Conservation (phyloP, 1,140 invertebrate genomes). For the Lutraria rhynchaena region DNA sequence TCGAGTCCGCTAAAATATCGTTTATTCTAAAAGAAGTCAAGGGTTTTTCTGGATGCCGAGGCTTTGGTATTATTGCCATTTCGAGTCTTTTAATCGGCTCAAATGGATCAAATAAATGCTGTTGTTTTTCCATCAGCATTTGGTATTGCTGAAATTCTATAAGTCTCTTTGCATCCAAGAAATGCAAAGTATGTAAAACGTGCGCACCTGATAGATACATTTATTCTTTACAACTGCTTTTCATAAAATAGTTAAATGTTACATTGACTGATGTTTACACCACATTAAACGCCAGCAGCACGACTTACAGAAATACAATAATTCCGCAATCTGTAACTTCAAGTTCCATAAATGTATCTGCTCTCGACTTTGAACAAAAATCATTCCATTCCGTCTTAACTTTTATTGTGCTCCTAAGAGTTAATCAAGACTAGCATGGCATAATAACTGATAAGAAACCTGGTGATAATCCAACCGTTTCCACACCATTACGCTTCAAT, state of each 20-base stretch:
- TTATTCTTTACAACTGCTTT: too few relatives aligned
- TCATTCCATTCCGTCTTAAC: too few relatives aligned
- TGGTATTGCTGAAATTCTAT: slow-evolving; percentile 39
- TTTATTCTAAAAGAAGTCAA: slow-evolving; percentile 48
- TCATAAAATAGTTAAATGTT: too few relatives aligned
- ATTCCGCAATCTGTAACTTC: too few relatives aligned
- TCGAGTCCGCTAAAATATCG: slow-evolving; percentile 37
- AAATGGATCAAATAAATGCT: slow-evolving; percentile 14
- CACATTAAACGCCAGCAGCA: too few relatives aligned
- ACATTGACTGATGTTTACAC: too few relatives aligned
- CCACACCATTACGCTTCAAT: slow-evolving; percentile 15
- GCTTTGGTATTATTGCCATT: background rate
- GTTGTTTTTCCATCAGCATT: slow-evolving; percentile 42
- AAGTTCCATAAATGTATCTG: too few relatives aligned
- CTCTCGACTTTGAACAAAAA: too few relatives aligned
- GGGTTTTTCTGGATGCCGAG: slow-evolving; percentile 18
- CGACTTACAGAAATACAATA: too few relatives aligned
- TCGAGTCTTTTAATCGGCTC: slow-evolving; percentile 8
- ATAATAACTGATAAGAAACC: background rate
- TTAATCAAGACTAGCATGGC: too few relatives aligned
- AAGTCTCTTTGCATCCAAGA: slow-evolving; percentile 26
- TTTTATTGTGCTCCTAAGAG: too few relatives aligned
- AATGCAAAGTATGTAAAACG: slow-evolving; percentile 23
- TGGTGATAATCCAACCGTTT: background rate
- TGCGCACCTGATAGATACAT: slow-evolving; percentile 29